These are phyloP conservation scores for Synaphobranchus kaupii DNA, from an alignment of 2,797 vertebrate species.

Conservation along the genomic window DNA sequence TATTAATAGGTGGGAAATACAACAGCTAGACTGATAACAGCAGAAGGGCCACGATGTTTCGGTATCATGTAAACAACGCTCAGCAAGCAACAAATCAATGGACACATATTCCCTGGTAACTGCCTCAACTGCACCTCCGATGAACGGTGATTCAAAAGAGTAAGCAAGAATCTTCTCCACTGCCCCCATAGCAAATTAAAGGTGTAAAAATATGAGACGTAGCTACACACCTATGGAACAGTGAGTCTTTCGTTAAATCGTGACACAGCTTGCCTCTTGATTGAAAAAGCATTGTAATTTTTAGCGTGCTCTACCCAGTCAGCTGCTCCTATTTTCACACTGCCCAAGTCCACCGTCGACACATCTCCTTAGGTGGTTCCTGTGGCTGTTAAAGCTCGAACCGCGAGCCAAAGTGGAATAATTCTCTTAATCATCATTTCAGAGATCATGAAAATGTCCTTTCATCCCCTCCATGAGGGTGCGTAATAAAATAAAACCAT, in stretches of 20 bases:
- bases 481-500: constrained; percentile 59
- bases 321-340: constrained; percentile 38
- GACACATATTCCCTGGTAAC: not conserved
- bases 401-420: constrained; percentile 51
- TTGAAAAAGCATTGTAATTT: constrained; percentile 1
- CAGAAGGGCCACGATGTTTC: not conserved
- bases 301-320: constrained; percentile 41
- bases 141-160: not conserved
- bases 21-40: constrained; percentile 16
- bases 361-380: constrained; percentile 40
- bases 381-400: constrained; percentile 22
- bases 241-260: constrained; percentile 4
- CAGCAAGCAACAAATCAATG: not conserved
- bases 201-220: not conserved
- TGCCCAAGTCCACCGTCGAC: constrained; percentile 65
- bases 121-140: not conserved
- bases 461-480: constrained; percentile 58
- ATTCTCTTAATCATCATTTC: constrained; percentile 62
- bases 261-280: not conserved
- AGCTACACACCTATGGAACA: not conserved
- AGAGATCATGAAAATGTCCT: constrained; percentile 59
- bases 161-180: not conserved
- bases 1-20: not conserved
- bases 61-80: constrained; percentile 6
- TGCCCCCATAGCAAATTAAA: not conserved